Evolutionary conservation across 2,888 invertebrate genomes (phyloP).

Genomic region (Melanostoma mellinum): DNA sequence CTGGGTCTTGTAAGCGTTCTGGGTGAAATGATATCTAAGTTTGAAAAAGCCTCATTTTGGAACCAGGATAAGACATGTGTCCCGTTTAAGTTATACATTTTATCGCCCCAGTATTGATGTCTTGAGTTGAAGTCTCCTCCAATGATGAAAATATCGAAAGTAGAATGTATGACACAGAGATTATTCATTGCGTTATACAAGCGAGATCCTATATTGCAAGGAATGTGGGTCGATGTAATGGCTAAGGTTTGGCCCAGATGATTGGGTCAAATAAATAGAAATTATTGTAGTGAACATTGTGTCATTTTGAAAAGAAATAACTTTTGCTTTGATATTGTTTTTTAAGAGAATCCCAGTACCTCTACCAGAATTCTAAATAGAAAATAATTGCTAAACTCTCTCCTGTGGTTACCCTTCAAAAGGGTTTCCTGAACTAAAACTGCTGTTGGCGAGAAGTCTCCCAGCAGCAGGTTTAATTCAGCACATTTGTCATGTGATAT

Average conservation of each 20-base stretch:
- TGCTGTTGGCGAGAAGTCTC: conserved; percentile 10
- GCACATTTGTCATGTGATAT: conserved; percentile 1
- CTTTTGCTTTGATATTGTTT: not conserved
- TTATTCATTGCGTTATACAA: not conserved
- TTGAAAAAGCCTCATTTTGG: not conserved
- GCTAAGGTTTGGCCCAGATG: not conserved
- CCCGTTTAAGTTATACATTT: not conserved
- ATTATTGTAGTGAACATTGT: not conserved
- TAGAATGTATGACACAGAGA: not conserved
- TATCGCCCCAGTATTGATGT: not conserved
- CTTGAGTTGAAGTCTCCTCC: conserved; percentile 1
- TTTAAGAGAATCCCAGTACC: conserved; percentile 12
- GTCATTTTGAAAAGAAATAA: conserved; percentile 4
- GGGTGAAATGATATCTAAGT: conserved; percentile 3
- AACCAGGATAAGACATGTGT: not conserved
- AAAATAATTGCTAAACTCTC: not conserved
- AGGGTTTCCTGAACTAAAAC: conserved; percentile 10
- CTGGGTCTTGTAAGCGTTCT: conserved; percentile 1
- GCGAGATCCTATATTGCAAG: not conserved
- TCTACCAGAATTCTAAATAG: not conserved
- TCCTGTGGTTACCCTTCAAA: too few species aligned
- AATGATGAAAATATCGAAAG: not conserved
- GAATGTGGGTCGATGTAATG: not conserved
- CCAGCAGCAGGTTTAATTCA: conserved; percentile 11
- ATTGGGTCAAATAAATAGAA: not conserved